phyloP scores from a whole-genome alignment of 2,113 vertebrate genomes.

The Odontesthes bonariensis region DNA sequence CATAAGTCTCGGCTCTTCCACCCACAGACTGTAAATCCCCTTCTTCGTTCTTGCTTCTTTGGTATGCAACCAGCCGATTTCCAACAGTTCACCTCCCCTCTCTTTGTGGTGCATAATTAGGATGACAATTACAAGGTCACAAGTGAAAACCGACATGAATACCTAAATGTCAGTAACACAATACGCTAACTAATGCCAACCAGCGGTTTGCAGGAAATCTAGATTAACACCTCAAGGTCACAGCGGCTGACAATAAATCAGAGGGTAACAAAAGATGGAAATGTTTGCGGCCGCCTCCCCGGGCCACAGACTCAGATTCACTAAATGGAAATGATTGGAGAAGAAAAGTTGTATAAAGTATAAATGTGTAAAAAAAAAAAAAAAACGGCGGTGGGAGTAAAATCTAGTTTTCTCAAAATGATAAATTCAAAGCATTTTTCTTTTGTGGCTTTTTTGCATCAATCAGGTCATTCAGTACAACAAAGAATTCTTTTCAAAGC shows the following conservation, averaged over 20 bases:
- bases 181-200: conserved; percentile 41
- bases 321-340: conserved; percentile 45
- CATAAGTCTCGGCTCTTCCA: background rate
- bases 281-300: conserved; percentile 69
- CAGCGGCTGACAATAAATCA: conserved; percentile 70
- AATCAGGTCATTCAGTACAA: conserved; percentile 33
- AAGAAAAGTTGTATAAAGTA: conserved; percentile 30
- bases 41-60: conserved; percentile 13
- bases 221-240: conserved; percentile 62
- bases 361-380: conserved; percentile 12
- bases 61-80: conserved; percentile 32
- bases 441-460: background rate
- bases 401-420: too few species aligned
- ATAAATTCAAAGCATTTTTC: too few species aligned
- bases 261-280: conserved; percentile 77
- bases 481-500: conserved; percentile 7
- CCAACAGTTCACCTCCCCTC: conserved; percentile 30
- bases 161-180: conserved; percentile 43
- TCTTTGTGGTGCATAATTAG: conserved; percentile 61
- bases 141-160: conserved; percentile 40
- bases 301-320: conserved; percentile 48
- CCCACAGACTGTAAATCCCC: background rate
- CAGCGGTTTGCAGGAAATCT: conserved; percentile 61
- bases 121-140: conserved; percentile 55
- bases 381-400: background rate